These are phyloP conservation scores for Drosophila niveifrons DNA, from an alignment of 2,888 invertebrate genomes.

Conservation along the genomic window DNA sequence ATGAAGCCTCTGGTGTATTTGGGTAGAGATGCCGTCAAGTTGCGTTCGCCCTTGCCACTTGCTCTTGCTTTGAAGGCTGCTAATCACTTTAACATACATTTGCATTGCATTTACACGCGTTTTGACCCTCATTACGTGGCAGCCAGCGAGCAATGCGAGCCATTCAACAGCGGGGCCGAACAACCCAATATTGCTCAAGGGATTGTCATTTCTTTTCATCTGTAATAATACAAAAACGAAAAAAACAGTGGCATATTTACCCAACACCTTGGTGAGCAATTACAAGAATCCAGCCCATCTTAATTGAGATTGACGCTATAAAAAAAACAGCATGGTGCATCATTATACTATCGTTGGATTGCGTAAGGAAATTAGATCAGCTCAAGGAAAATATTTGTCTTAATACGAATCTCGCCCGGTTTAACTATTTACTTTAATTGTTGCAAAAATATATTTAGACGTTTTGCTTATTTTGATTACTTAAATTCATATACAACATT, in stretches of 20 bases:
- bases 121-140: slow-evolving; percentile 79
- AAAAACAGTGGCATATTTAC: slow-evolving; percentile 48
- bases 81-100: slow-evolving; percentile 83
- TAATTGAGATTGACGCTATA: slow-evolving; percentile 10
- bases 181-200: slow-evolving; percentile 51
- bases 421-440: too few species aligned
- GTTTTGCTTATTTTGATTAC: too few species aligned
- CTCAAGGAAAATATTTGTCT: not conserved
- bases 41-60: slow-evolving; percentile 22
- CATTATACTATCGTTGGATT: not conserved
- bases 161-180: slow-evolving; percentile 12
- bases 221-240: slow-evolving; percentile 20
- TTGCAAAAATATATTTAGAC: too few species aligned
- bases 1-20: slow-evolving; percentile 76
- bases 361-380: not conserved
- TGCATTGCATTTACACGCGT: slow-evolving; percentile 82
- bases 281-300: slow-evolving; percentile 37
- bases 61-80: slow-evolving; percentile 73
- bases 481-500: too few species aligned
- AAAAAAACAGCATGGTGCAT: not conserved
- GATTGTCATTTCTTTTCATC: slow-evolving; percentile 47
- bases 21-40: slow-evolving; percentile 25
- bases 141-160: slow-evolving; percentile 1
- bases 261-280: slow-evolving; percentile 61
- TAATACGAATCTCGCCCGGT: not conserved